Evolutionary conservation across 2,888 invertebrate species (phyloP), one percentile per base, ranked within the genome.

Genomic region (Tryphoninae sp.): DNA sequence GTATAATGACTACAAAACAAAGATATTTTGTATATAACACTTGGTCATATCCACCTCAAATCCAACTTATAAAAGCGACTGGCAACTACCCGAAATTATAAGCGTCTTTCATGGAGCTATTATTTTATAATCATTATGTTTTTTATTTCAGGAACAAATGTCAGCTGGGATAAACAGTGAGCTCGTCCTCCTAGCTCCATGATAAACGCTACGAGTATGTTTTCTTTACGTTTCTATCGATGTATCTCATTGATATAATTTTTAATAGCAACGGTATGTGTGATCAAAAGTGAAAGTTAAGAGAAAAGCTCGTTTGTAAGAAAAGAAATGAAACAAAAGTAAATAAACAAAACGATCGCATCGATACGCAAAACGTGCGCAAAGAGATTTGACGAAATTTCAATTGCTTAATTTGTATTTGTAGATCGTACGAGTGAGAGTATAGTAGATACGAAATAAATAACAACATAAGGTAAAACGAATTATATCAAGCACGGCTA

Each of bases 21-120:
- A 76, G 22, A 16, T 81, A 69, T 79, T 76, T 83, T 76, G 85
- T 82, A 73, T 75, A 78, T 81, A 86, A 67, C 76, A 80, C 73
- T 83, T 82, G 85, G 86, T 86, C 86, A 87, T 87, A 87, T 87
- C 87, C 86, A 87, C 84, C 84, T 86, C 86, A 86, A 87, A 87
- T 87, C 86, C 86, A 86, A 86, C 85, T 86, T 84, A 86, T 84
- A 85, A 87, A 86, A 86, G 86, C 86, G 84, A 84, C 85, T 86
- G 85, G 85, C 86, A 84, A 83, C 86, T 86, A 85, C 81, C 78
- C 80, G 75, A 83, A 62, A 23, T 75, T 59, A 19, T 7, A 49
- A 58, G 65, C 45, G 16, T 68, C 68, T 75, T 68, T 62, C 59
- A 58, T 65, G 2, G 64, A 68, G 58, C 55, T 64, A 23, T 55